Conservation (phyloP, 1,140 invertebrate genomes). For the Periplaneta americana region DNA sequence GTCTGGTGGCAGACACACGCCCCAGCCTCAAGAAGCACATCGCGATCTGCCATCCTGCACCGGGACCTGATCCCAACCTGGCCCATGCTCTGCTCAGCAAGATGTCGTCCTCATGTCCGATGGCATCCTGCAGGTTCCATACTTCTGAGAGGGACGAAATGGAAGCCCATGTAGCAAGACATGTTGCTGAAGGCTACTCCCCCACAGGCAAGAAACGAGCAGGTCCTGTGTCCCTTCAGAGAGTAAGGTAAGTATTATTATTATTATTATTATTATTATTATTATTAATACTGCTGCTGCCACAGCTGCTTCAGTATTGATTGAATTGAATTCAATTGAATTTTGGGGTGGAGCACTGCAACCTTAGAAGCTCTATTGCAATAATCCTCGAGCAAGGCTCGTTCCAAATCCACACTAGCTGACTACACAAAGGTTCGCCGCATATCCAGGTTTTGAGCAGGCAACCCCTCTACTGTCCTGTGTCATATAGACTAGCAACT, state of each 20-base stretch:
- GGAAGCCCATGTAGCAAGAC: constrained; percentile 38
- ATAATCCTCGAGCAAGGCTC: no score
- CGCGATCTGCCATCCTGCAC: constrained; percentile 32
- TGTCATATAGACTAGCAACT: no score
- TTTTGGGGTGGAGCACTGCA: no score
- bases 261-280: no score
- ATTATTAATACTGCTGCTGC: no score
- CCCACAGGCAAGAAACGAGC: constrained; percentile 37
- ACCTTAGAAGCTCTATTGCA: no score
- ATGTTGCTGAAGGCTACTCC: constrained; percentile 37
- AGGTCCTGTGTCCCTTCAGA: constrained; percentile 36
- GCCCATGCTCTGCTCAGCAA: constrained; percentile 27
- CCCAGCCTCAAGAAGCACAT: constrained; percentile 38
- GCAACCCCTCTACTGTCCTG: no score
- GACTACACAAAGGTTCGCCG: no score
- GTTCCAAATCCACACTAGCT: no score
- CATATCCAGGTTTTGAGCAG: no score
- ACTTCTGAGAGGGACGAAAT: constrained; percentile 37
- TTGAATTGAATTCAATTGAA: no score
- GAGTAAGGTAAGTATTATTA: constrained; percentile 44
- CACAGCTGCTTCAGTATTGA: background rate
- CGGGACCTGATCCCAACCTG: constrained; percentile 5
- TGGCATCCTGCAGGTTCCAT: constrained; percentile 37
- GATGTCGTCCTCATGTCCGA: constrained; percentile 32
- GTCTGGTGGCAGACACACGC: constrained; percentile 34